phyloP scores from a whole-genome alignment of 2,888 invertebrate genomes.

The Acanthopleura granulata region DNA sequence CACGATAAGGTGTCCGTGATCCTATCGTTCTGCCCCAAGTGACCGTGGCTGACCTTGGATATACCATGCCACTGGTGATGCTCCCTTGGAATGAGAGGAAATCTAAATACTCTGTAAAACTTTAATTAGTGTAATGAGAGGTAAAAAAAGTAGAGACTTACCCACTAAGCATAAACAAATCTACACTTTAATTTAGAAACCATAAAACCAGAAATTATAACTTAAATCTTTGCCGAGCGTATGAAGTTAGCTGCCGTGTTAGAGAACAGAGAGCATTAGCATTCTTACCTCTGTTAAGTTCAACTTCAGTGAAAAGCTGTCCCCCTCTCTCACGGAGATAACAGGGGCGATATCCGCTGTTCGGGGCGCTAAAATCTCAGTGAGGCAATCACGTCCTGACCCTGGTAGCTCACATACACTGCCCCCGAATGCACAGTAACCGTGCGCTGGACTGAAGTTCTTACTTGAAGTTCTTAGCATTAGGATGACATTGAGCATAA shows the following conservation, averaged over 20 bases:
- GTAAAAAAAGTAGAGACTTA: too few species aligned
- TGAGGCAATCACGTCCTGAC: conserved; percentile 39
- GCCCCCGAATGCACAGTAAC: conserved; percentile 41
- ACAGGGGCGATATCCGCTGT: not conserved
- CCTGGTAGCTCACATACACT: conserved; percentile 42
- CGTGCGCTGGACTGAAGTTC: conserved; percentile 29
- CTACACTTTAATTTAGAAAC: too few species aligned
- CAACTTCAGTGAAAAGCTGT: not conserved
- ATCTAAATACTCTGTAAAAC: too few species aligned
- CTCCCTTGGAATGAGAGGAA: conserved; percentile 24
- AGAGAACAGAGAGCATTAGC: too few species aligned
- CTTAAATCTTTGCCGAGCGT: too few species aligned
- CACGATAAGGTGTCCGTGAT: conserved; percentile 15
- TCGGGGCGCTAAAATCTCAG: conserved; percentile 28
- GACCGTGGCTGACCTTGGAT: conserved; percentile 23
- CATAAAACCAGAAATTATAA: too few species aligned
- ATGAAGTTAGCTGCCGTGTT: too few species aligned
- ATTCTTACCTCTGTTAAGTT: conserved; percentile 18
- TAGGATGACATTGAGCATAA: conserved; percentile 36
- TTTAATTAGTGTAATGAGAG: too few species aligned
- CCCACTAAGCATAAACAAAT: too few species aligned
- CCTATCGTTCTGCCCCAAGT: conserved; percentile 28
- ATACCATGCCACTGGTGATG: conserved; percentile 27
- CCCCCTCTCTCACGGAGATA: not conserved
- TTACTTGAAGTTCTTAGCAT: conserved; percentile 40